A percentile compares a stretch with the other conserved stretches of the same genome.
These are phyloP conservation scores for Sorex maritimensis DNA, from an alignment of 2,797 vertebrate genomes.

Conservation along the genomic window DNA sequence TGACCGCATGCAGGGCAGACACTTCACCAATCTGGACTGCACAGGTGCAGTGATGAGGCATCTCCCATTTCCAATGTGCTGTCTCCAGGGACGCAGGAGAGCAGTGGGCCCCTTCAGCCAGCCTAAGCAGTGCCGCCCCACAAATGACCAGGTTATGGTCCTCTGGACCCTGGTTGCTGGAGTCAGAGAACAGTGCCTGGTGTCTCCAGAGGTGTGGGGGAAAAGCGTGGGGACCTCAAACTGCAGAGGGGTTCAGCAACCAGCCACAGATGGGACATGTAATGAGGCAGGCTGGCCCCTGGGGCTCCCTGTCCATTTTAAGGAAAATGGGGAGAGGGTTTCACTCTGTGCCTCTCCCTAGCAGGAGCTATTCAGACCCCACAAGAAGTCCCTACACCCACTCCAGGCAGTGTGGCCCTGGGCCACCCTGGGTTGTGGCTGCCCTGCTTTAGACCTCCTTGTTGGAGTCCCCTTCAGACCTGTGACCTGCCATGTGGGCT, in stretches of 20 bases:
- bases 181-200: not conserved
- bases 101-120: not conserved
- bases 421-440: not conserved
- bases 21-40: too few species aligned
- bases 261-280: not conserved
- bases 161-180: not conserved
- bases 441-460: not conserved
- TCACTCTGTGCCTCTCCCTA: not conserved
- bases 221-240: too few species aligned
- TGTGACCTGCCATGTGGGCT: not conserved
- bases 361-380: rapidly evolving
- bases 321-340: not conserved
- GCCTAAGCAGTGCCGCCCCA: not conserved
- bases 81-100: not conserved
- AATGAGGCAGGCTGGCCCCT: not conserved
- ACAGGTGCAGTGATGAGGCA: too few species aligned
- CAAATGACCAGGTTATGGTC: not conserved
- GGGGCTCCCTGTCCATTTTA: not conserved
- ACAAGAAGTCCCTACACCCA: not conserved
- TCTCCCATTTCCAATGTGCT: not conserved
- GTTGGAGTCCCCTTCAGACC: not conserved
- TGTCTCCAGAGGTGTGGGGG: too few species aligned
- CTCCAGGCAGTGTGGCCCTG: too few species aligned
- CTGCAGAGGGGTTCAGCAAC: not conserved
- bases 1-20: too few species aligned